These are phyloP conservation scores for Lithobius niger DNA, from an alignment of 1,140 invertebrate genomes.

Conservation along the genomic window DNA sequence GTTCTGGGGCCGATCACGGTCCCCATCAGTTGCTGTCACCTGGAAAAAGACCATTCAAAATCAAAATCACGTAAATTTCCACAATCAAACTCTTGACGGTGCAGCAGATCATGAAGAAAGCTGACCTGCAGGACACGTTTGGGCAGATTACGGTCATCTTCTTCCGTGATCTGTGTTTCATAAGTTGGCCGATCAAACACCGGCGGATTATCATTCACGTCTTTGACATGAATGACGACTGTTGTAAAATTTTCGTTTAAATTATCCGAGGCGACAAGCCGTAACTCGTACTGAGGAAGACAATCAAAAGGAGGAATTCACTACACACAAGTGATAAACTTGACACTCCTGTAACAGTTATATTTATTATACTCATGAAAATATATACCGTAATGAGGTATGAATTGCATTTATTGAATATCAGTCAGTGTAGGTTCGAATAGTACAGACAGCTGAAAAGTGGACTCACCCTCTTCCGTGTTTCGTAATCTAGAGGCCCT, in stretches of 20 bases:
- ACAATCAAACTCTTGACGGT: background rate
- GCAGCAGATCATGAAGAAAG: background rate
- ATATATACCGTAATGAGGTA: background rate
- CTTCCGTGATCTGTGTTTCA: slow-evolving; percentile 87
- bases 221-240: slow-evolving; percentile 89
- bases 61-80: background rate
- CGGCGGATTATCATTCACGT: slow-evolving; percentile 77
- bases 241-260: slow-evolving; percentile 91
- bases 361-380: background rate
- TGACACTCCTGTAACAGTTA: no score
- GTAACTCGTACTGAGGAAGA: slow-evolving; percentile 66
- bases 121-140: slow-evolving; percentile 85
- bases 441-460: background rate
- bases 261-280: slow-evolving; percentile 85
- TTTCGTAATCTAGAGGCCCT: slow-evolving; percentile 82
- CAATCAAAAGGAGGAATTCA: slow-evolving; percentile 5
- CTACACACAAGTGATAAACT: no score
- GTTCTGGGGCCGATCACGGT: slow-evolving; percentile 82
- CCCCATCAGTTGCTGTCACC: slow-evolving; percentile 90
- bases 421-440: no score
- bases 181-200: slow-evolving; percentile 87
- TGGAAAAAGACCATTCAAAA: slow-evolving; percentile 30
- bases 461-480: slow-evolving; percentile 64
- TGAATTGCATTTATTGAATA: no score
- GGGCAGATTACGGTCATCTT: slow-evolving; percentile 84